phyloP scores from a whole-genome alignment of 2,113 vertebrate species.

The Passer montanus region DNA sequence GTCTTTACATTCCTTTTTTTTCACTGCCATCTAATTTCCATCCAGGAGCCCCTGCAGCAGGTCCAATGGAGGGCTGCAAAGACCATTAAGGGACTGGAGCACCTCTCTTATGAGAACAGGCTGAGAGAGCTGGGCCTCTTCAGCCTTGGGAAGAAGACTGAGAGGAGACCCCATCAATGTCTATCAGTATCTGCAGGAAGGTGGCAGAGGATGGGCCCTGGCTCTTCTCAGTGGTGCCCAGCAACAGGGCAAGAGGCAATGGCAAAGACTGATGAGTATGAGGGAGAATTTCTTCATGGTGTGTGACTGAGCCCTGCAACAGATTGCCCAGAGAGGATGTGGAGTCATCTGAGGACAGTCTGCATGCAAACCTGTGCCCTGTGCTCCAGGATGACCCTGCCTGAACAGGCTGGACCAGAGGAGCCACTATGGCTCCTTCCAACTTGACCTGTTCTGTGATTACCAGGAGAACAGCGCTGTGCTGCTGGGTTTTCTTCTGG shows the following conservation, averaged over 20 bases:
- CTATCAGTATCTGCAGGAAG: not conserved
- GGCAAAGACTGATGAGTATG: not conserved
- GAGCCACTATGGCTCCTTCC: not conserved
- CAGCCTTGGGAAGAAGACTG: not conserved
- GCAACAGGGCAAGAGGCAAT: not conserved
- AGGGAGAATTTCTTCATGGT: not conserved
- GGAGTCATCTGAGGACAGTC: not conserved
- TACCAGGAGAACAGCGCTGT: not conserved
- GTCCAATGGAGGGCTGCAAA: not conserved
- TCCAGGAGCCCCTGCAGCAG: not conserved
- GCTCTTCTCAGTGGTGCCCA: not conserved
- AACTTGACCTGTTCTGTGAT: not conserved
- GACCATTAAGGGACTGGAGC: not conserved
- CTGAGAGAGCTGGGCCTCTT: not conserved
- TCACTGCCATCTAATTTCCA: not conserved
- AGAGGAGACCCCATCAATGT: not conserved
- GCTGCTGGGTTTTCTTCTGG: not conserved
- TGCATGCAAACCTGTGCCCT: not conserved
- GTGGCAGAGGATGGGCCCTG: not conserved
- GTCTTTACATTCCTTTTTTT: not conserved
- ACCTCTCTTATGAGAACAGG: not conserved
- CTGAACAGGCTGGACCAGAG: not conserved
- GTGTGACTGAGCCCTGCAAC: not conserved
- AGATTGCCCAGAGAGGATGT: not conserved
- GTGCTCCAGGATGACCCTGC: not conserved